phyloP scores from a whole-genome alignment of 2,797 vertebrate species.

The Enoplosus armatus region DNA sequence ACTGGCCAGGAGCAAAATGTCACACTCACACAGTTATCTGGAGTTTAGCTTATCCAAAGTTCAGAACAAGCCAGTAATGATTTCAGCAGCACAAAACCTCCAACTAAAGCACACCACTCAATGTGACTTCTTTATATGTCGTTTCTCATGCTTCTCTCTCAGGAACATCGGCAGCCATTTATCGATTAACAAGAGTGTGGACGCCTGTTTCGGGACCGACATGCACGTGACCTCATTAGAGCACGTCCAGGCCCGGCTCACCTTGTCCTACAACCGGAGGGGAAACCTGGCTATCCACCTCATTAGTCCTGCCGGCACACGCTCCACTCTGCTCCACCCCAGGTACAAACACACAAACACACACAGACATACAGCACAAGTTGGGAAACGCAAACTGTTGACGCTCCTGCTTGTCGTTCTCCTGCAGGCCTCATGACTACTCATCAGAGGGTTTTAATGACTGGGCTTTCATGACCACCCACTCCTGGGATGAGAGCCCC shows the following conservation, averaged over 20 bases:
- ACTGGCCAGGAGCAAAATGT: conserved; percentile 45
- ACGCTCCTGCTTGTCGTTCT: conserved; percentile 22
- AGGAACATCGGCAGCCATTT: conserved; percentile 95
- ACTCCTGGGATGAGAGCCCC: conserved; percentile 97
- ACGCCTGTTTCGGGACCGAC: conserved; percentile 89
- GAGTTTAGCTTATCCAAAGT: conserved; percentile 20
- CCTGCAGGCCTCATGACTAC: conserved; percentile 92
- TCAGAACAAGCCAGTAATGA: conserved; percentile 24
- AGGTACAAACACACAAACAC: conserved; percentile 82
- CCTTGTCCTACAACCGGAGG: conserved; percentile 96
- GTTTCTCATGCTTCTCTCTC: conserved; percentile 49
- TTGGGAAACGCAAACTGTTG: conserved; percentile 6
- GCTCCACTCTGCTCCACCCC: conserved; percentile 94
- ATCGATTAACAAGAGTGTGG: conserved; percentile 89
- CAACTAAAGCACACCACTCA: background rate
- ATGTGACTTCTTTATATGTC: conserved; percentile 3
- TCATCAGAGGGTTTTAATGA: conserved; percentile 97
- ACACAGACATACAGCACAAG: background rate
- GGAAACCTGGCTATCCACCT: conserved; percentile 96
- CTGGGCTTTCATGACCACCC: conserved; percentile 99
- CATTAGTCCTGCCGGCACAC: conserved; percentile 94
- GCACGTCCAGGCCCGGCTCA: conserved; percentile 93
- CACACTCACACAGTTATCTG: conserved; percentile 5
- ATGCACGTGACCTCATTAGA: conserved; percentile 91
- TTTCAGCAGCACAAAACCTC: conserved; percentile 5